Conservation (phyloP, 2,797 vertebrate genomes). For the Sebastes oblongus region DNA sequence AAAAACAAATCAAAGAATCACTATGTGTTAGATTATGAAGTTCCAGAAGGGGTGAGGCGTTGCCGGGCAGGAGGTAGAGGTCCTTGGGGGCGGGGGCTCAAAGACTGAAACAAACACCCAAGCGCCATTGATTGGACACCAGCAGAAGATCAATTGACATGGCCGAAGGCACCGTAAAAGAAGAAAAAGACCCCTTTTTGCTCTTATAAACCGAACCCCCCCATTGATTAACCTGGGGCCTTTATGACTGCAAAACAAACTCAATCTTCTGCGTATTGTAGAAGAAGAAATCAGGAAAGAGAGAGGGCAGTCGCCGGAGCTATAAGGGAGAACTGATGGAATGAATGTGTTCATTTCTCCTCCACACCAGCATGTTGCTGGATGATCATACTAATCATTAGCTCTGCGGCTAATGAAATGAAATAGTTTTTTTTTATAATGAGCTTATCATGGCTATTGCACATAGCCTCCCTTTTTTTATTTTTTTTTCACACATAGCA, state of each 20-base stretch:
- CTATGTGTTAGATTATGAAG: conserved; percentile 23
- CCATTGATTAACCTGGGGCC: conserved; percentile 35
- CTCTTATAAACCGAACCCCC: conserved; percentile 6
- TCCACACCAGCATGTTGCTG: conserved; percentile 28
- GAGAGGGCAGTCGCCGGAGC: neutral
- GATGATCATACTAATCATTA: conserved; percentile 58
- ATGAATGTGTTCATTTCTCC: conserved; percentile 34
- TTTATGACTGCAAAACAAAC: conserved; percentile 59
- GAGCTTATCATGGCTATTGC: conserved; percentile 44
- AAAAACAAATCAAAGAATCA: conserved; percentile 12
- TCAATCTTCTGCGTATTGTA: conserved; percentile 20
- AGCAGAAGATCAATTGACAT: conserved; percentile 74
- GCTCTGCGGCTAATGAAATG: conserved; percentile 52
- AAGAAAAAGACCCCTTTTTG: conserved; percentile 29
- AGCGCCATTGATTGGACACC: conserved; percentile 68
- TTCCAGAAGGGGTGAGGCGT: conserved; percentile 10
- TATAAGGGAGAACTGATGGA: neutral
- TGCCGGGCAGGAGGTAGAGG: conserved; percentile 26
- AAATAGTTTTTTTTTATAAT: neutral
- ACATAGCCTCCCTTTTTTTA: conserved; percentile 13
- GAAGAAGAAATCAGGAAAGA: neutral
- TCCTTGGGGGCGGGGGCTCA: neutral
- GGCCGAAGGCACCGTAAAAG: conserved; percentile 56
- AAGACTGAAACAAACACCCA: conserved; percentile 69
- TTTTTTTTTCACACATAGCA: conserved; percentile 39